Percentiles rank a stretch among this genome's conserved stretches.
phyloP scores from a whole-genome alignment of 30 jellyfish, hydroid and myxozoan species.

The Clytia hemisphaerica region DNA sequence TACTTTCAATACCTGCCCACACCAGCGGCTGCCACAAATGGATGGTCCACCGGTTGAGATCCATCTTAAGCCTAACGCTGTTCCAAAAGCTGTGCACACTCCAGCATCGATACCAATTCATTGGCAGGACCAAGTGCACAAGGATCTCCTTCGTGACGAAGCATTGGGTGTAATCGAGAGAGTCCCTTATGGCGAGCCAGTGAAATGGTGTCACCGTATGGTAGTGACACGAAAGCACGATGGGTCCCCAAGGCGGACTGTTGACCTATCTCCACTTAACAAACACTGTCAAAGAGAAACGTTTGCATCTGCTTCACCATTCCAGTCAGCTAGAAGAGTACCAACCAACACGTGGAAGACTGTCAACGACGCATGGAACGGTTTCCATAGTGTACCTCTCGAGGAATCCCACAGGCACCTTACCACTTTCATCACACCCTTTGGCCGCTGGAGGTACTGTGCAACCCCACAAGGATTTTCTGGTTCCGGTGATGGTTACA shows the following conservation, averaged over 20 bases:
- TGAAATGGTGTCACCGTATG: neutral
- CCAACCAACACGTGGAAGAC: neutral
- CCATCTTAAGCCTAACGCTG: neutral
- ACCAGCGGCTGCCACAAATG: slow-evolving; percentile 10
- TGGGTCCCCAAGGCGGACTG: neutral
- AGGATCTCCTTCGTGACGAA: neutral
- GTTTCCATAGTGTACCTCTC: neutral
- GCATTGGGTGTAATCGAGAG: neutral
- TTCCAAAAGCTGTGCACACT: slow-evolving; percentile 1
- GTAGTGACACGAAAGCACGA: neutral
- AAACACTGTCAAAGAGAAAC: neutral
- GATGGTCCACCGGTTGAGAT: neutral
- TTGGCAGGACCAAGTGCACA: slow-evolving; percentile 3
- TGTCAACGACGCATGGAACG: neutral
- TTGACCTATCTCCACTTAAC: neutral
- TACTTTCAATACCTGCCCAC: slow-evolving; percentile 3
- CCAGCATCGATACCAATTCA: neutral
- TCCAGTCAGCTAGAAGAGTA: neutral
- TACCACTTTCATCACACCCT: neutral
- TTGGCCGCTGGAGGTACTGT: neutral
- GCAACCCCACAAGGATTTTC: slow-evolving; percentile 2
- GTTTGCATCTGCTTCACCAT: neutral
- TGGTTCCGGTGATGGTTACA: neutral
- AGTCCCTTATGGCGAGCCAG: slow-evolving; percentile 5
- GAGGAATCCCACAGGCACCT: neutral